Conservation (phyloP, 2,797 vertebrate genomes). For the Coreius guichenoti region DNA sequence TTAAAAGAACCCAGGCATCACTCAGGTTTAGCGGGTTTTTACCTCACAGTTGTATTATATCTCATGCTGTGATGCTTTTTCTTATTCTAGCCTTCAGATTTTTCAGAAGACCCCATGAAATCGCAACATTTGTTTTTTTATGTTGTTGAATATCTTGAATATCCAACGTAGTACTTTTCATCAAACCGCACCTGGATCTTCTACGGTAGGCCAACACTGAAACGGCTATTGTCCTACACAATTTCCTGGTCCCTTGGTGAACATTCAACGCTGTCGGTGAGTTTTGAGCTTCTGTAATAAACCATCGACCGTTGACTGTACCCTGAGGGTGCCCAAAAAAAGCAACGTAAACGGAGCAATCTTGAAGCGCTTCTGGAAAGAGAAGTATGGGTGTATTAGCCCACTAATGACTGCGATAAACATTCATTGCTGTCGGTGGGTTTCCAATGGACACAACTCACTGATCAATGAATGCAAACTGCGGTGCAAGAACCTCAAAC, state of each 20-base stretch:
- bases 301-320: slow-evolving; percentile 99
- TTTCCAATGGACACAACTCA: slow-evolving; percentile 90
- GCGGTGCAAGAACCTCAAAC: slow-evolving; percentile 84
- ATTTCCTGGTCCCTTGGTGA: slow-evolving; percentile 83
- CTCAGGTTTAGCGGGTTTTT: neutral
- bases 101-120: neutral
- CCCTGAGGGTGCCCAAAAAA: slow-evolving; percentile 82
- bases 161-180: neutral
- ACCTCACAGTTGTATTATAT: neutral
- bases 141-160: neutral
- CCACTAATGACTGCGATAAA: slow-evolving; percentile 95
- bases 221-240: neutral
- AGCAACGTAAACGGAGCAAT: neutral
- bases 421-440: slow-evolving; percentile 99
- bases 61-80: neutral
- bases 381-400: slow-evolving; percentile 7
- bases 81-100: neutral
- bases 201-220: neutral
- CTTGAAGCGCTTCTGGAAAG: neutral
- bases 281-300: slow-evolving; percentile 91
- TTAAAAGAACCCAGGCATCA: slow-evolving; percentile 13
- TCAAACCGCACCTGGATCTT: neutral
- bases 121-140: neutral
- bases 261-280: slow-evolving; percentile 99
- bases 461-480: slow-evolving; percentile 99